phyloP scores from a whole-genome alignment of 2,113 vertebrate genomes.

The Trochalopteron elliotii region DNA sequence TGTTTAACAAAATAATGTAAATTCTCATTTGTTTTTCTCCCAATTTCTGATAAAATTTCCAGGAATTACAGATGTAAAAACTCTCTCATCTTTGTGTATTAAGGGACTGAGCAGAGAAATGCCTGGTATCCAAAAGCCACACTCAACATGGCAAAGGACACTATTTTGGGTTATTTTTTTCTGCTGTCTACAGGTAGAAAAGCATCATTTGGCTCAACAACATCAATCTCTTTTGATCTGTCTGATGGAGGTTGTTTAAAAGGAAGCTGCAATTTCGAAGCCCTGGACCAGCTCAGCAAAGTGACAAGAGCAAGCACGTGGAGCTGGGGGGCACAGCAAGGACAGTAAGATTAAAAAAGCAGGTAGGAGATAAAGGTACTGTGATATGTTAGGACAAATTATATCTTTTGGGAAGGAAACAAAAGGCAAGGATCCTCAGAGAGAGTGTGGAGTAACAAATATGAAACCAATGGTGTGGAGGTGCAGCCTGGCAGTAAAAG shows the following conservation, averaged over 20 bases:
- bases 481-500: not conserved
- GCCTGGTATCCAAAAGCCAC: rapidly evolving
- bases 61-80: not conserved
- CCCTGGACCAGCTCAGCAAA: not conserved
- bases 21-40: not conserved
- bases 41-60: not conserved
- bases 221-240: not conserved
- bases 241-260: not conserved
- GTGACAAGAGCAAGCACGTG: not conserved
- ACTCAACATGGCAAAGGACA: not conserved
- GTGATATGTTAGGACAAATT: not conserved
- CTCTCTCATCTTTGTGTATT: not conserved
- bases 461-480: not conserved
- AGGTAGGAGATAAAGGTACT: not conserved
- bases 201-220: not conserved
- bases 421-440: not conserved
- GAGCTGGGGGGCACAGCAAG: not conserved
- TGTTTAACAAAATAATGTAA: not conserved
- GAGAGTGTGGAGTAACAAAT: not conserved
- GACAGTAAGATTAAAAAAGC: not conserved
- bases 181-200: not conserved
- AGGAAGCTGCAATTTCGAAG: not conserved
- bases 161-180: not conserved
- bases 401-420: not conserved
- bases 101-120: not conserved